Conservation (phyloP, 2,888 invertebrate species). For the Tetragnatha montana region DNA sequence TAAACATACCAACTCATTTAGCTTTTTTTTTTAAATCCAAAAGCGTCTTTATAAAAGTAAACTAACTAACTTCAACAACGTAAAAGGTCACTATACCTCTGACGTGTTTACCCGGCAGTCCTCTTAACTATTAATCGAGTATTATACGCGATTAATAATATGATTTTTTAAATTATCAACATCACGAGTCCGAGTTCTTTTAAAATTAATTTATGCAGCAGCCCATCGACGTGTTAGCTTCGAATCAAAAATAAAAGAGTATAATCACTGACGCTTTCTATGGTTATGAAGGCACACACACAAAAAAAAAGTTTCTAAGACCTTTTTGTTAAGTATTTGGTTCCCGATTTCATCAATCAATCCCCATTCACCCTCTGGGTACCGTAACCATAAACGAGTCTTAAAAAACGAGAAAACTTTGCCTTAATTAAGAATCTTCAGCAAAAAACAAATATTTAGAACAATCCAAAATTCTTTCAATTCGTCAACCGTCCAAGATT, state of each 20-base stretch:
- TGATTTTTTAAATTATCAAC: not conserved
- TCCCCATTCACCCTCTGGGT: not conserved
- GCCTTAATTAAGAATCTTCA: not conserved
- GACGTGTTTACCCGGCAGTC: not conserved
- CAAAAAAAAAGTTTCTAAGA: not conserved
- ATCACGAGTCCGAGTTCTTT: not conserved
- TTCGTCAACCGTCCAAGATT: not conserved
- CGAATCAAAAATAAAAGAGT: not conserved
- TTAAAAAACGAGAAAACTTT: not conserved
- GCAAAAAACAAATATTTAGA: not conserved
- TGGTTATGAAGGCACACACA: not conserved
- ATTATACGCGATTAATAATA: not conserved
- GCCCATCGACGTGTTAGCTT: not conserved
- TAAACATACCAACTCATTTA: no score
- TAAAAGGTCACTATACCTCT: not conserved
- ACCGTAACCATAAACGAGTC: not conserved
- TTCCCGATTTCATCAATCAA: not conserved
- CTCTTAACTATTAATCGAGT: not conserved
- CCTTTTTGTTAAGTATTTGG: not conserved
- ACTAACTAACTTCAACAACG: not conserved
- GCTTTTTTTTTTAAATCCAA: not conserved
- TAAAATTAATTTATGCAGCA: not conserved
- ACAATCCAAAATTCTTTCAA: not conserved
- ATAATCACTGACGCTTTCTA: not conserved
- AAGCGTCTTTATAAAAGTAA: not conserved